These are phyloP conservation scores for Xiphophorus maculatus DNA, from an alignment of 2,113 vertebrate genomes.

Conservation along the genomic window DNA sequence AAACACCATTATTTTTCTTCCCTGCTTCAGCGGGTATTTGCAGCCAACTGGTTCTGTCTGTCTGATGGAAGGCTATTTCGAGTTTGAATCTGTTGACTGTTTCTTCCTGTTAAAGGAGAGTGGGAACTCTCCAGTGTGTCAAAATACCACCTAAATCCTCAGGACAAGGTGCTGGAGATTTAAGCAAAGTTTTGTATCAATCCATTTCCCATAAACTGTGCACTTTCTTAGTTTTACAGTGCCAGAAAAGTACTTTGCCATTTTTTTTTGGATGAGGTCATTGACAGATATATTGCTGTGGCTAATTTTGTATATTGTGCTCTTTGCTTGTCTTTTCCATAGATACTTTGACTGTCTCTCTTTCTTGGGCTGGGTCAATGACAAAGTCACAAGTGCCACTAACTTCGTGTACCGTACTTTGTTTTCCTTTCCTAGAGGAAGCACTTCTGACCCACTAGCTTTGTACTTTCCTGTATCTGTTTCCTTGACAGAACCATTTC, in stretches of 20 bases:
- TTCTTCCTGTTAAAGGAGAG: background rate
- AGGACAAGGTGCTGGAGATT: background rate
- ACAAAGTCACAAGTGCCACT: background rate
- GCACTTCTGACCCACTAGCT: background rate
- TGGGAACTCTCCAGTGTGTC: background rate
- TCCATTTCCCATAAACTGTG: too few species aligned
- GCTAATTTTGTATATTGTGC: too few species aligned
- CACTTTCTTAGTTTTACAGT: too few species aligned
- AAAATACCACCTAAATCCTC: background rate
- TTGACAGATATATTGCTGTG: too few species aligned
- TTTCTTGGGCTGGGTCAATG: background rate
- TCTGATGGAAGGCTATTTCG: background rate
- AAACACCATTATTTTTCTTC: background rate
- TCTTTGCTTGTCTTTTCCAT: background rate
- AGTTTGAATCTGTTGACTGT: background rate
- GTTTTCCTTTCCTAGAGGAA: background rate
- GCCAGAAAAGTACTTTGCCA: too few species aligned
- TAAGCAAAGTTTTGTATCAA: background rate
- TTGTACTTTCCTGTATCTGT: background rate
- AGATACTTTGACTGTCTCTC: background rate
- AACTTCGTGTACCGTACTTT: background rate
- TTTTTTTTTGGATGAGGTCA: too few species aligned
- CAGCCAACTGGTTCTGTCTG: background rate
- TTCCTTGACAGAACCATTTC: background rate
- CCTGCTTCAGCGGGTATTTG: background rate